Percentiles rank a stretch among this genome's conserved stretches.
These are phyloP conservation scores for Leucozona laternaria DNA, from an alignment of 2,888 invertebrate genomes.

Conservation along the genomic window DNA sequence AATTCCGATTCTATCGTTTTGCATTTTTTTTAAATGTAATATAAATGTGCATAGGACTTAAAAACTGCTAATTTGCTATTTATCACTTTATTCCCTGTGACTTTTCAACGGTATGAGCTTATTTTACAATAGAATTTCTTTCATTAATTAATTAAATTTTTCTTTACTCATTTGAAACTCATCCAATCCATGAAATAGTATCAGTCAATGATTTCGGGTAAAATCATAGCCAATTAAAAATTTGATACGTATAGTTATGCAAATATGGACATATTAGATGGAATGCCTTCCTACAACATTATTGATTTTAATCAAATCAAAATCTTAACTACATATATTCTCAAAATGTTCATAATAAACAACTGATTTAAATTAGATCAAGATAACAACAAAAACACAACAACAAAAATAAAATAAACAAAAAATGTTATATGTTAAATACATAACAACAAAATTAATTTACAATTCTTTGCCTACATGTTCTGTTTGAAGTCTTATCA, in stretches of 20 bases:
- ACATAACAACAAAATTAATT: constrained; percentile 32
- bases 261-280: background rate
- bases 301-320: constrained; percentile 1
- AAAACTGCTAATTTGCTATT: too few relatives aligned
- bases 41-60: too few relatives aligned
- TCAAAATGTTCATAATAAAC: constrained; percentile 51
- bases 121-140: too few relatives aligned
- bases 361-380: constrained; percentile 38
- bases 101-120: too few relatives aligned
- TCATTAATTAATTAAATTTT: too few relatives aligned
- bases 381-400: constrained; percentile 3
- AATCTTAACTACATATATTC: constrained; percentile 16
- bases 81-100: too few relatives aligned
- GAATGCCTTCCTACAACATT: background rate
- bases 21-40: background rate
- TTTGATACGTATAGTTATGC: background rate
- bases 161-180: too few relatives aligned
- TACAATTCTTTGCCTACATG: constrained; percentile 69
- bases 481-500: constrained; percentile 56
- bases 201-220: too few relatives aligned
- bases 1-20: background rate
- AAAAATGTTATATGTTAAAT: too few relatives aligned
- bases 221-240: background rate
- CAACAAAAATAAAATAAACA: background rate
- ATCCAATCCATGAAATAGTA: too few relatives aligned